These are phyloP conservation scores for Rhyacophila evoluta DNA, from an alignment of 2,888 invertebrate genomes.

Conservation along the genomic window DNA sequence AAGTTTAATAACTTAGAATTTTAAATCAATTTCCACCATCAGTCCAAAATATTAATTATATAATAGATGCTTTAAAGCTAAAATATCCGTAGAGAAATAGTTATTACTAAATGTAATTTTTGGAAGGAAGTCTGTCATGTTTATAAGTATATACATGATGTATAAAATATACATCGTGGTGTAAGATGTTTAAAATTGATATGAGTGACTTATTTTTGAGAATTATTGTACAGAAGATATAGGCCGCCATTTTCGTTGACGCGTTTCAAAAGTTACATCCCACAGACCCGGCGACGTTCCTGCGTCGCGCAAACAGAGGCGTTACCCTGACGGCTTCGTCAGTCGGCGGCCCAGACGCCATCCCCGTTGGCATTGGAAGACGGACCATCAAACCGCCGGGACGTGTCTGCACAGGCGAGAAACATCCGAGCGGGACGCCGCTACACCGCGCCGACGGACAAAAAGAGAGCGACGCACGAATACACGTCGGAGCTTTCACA, in stretches of 20 bases:
- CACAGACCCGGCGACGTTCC: conserved; percentile 29
- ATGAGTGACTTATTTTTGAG: too few relatives aligned
- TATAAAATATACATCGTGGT: too few relatives aligned
- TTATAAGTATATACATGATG: too few relatives aligned
- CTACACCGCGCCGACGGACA: conserved; percentile 61
- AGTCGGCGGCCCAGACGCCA: conserved; percentile 62
- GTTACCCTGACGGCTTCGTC: conserved; percentile 26
- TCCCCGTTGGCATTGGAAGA: conserved; percentile 71
- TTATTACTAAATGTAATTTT: too few relatives aligned
- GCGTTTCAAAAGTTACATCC: conserved; percentile 50
- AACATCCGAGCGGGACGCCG: conserved; percentile 67
- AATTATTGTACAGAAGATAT: not conserved
- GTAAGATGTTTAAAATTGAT: too few relatives aligned
- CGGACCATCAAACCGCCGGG: conserved; percentile 69
- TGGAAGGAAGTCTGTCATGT: too few relatives aligned
- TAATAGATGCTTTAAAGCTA: too few relatives aligned
- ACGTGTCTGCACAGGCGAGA: conserved; percentile 64
- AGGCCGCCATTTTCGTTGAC: conserved; percentile 42
- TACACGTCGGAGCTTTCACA: conserved; percentile 53
- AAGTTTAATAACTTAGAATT: too few relatives aligned
- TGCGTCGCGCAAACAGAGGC: conserved; percentile 38
- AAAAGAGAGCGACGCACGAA: conserved; percentile 58
- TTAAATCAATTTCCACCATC: too few relatives aligned
- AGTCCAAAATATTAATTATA: too few relatives aligned
- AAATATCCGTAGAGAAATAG: too few relatives aligned